phyloP scores from a whole-genome alignment of 2,888 invertebrate genomes.

The Himalopsyche anomala region DNA sequence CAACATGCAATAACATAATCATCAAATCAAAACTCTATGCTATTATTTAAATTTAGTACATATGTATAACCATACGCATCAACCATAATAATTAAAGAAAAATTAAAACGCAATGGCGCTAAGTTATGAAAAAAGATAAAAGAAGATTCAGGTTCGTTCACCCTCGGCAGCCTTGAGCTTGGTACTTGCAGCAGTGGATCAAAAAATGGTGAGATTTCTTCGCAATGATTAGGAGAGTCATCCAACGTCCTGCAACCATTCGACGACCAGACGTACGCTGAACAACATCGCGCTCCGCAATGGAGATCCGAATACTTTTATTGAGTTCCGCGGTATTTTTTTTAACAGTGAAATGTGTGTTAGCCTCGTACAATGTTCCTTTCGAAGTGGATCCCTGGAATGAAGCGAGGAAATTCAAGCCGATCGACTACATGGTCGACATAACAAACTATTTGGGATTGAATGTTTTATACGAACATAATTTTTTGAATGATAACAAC shows the following conservation, averaged over 20 bases:
- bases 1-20: no score
- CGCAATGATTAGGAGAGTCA: slow-evolving; percentile 48
- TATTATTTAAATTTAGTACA: no score
- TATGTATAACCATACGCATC: not conserved
- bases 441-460: slow-evolving; percentile 85
- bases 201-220: slow-evolving; percentile 46
- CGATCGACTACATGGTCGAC: slow-evolving; percentile 87
- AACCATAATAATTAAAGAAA: not conserved
- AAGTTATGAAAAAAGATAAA: slow-evolving; percentile 14
- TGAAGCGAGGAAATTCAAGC: slow-evolving; percentile 70
- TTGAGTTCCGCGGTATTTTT: slow-evolving; percentile 34
- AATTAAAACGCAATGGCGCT: not conserved
- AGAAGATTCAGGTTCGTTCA: slow-evolving; percentile 57
- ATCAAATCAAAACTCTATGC: no score
- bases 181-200: slow-evolving; percentile 31
- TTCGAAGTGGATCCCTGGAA: slow-evolving; percentile 48
- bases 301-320: slow-evolving; percentile 49
- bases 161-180: slow-evolving; percentile 58
- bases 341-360: slow-evolving; percentile 46
- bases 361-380: not conserved
- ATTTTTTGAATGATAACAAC: slow-evolving; percentile 85
- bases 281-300: slow-evolving; percentile 46
- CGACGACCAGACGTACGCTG: slow-evolving; percentile 42
- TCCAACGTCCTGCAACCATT: slow-evolving; percentile 52
- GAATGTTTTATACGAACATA: slow-evolving; percentile 83